Evolutionary conservation across 2,888 invertebrate species (phyloP), one percentile per base, ranked within the genome.

Genomic region (Drosophila putrida): DNA sequence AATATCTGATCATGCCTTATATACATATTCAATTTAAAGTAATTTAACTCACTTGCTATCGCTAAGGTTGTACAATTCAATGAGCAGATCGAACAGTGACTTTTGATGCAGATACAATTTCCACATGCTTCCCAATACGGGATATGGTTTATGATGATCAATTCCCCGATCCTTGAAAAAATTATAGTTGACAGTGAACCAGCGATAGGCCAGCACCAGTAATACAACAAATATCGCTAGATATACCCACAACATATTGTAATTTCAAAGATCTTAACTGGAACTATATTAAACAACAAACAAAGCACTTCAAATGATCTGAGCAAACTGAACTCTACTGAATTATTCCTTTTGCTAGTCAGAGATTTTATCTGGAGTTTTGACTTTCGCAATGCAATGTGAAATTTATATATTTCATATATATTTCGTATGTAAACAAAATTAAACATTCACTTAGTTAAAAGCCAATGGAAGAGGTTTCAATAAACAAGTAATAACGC

Each of bases 141-240:
- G 70, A 36, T 20, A 39, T 3, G 75, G 78, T 1, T 53, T 65
- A 20, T 65, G 28, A 28, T 67, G 73, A 0, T 80, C 78, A n/a
- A 91, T 70, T 9, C 88, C 86, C 0, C 74, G 80, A 1, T 90
- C 76, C 55, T 84, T 63, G 53, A 90, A 91, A 47, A 65, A 86
- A 44, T 84, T 75, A 71, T 80, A 78, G 13, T 75, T 78, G n/a
- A 71, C 50, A 4, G 75, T 79, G 13, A 78, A 62, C 90, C 90
- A 91, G 33, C 85, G 88, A 61, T 91, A 91, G 47, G 70, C 70
- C 50, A 88, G 54, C 59, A 79, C 20, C 20, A 20, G 20, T 2
- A 31, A 54, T 13, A 84, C 51, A 11, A 55, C 43, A 6, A 55
- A 28, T 0, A 69, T 9, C 6, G 75, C 69, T 8, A 72, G 36